Evolutionary conservation across 2,113 vertebrate genomes (phyloP).

Genomic region (Brachypteracias leptosomus): DNA sequence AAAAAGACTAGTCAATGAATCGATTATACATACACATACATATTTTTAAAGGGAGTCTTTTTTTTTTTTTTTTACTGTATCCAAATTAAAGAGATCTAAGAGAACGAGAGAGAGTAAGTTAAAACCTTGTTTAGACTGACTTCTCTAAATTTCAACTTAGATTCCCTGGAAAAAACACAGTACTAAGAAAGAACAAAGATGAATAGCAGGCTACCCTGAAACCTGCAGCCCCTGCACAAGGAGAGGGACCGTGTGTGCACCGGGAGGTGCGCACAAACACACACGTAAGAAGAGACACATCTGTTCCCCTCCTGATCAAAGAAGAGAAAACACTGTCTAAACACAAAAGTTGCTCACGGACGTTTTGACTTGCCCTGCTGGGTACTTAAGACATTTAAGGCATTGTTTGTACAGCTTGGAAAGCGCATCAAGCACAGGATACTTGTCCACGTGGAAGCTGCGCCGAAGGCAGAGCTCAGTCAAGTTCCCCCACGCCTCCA

Average conservation of each 20-base stretch:
- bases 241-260: not conserved
- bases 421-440: conserved; percentile 7
- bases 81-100: not conserved
- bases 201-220: not conserved
- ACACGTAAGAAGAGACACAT: conserved; percentile 18
- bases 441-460: not conserved
- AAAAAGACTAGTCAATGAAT: conserved; percentile 81
- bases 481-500: not conserved
- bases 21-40: conserved; percentile 48
- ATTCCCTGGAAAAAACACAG: not conserved
- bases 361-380: conserved; percentile 39
- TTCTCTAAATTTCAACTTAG: conserved; percentile 1
- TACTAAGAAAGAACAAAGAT: conserved; percentile 25
- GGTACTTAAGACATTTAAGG: conserved; percentile 32
- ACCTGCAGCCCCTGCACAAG: not conserved
- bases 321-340: conserved; percentile 2
- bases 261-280: not conserved
- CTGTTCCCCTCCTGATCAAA: conserved; percentile 24
- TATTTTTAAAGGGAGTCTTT: not conserved
- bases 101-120: not conserved
- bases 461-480: not conserved
- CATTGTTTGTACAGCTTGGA: conserved; percentile 23
- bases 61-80: not conserved
- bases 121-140: conserved; percentile 26
- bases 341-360: conserved; percentile 37